These are phyloP conservation scores for Myzus persicae DNA, from an alignment of 1,140 invertebrate species.

Conservation along the genomic window DNA sequence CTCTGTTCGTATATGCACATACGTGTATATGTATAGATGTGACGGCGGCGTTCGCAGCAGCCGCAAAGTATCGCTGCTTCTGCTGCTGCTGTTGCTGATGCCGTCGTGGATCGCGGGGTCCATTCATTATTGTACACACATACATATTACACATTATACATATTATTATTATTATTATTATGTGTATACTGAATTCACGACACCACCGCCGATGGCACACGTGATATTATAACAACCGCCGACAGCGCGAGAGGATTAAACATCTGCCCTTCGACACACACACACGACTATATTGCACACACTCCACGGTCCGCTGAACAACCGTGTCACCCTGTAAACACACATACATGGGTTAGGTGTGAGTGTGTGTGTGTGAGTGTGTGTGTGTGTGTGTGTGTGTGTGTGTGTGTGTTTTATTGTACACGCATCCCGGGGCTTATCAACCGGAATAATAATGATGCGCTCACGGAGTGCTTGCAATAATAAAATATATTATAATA, in stretches of 20 bases:
- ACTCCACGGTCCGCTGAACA: slow-evolving; percentile 43
- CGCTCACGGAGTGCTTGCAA: background rate
- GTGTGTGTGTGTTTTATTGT: background rate
- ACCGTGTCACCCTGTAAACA: slow-evolving; percentile 46
- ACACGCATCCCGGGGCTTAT: background rate
- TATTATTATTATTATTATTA: background rate
- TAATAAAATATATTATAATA: background rate
- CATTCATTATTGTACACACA: slow-evolving; percentile 44
- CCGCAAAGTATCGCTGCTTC: slow-evolving; percentile 10
- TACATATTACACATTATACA: background rate
- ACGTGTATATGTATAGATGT: background rate
- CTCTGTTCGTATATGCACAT: no score
- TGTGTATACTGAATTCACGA: background rate
- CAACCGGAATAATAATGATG: slow-evolving; percentile 55
- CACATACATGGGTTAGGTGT: background rate
- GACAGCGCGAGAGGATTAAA: slow-evolving; percentile 53
- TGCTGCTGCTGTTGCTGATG: background rate
- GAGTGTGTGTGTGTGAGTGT: background rate
- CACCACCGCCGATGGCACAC: background rate
- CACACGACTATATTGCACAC: background rate
- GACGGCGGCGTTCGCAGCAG: slow-evolving; percentile 32
- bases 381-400: background rate
- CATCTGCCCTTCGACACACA: slow-evolving; percentile 54
- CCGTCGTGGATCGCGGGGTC: slow-evolving; percentile 40
- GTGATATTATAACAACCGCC: background rate